A percentile compares a stretch with the other conserved stretches of the same genome.
Conservation (phyloP, 2,113 vertebrate species). For the Paracanthobrama guichenoti region DNA sequence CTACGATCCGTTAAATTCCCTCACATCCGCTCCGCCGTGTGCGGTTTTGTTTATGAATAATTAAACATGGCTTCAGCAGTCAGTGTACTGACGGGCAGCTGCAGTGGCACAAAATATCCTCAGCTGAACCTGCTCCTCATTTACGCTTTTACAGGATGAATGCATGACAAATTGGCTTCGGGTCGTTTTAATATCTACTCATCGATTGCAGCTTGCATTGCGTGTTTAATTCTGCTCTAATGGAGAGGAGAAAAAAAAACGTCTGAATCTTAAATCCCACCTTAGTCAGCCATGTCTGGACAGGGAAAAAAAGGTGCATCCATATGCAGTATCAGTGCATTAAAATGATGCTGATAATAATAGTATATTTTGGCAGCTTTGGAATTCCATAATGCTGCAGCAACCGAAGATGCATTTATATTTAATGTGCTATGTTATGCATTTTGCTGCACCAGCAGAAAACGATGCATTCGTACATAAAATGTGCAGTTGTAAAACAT, state of each 20-base stretch:
- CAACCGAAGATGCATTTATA: neutral
- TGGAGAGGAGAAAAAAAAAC: neutral
- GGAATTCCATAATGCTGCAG: neutral
- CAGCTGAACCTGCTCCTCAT: constrained; percentile 20
- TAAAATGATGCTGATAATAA: constrained; percentile 55
- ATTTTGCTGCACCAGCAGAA: neutral
- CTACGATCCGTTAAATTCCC: constrained; percentile 30
- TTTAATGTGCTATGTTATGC: neutral
- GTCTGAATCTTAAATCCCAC: neutral
- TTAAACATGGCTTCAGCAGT: constrained; percentile 40
- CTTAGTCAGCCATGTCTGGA: constrained; percentile 34
- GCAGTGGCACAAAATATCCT: constrained; percentile 40
- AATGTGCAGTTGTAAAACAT: neutral
- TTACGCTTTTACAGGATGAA: neutral
- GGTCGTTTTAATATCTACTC: neutral
- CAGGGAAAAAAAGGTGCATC: constrained; percentile 42
- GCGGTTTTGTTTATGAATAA: constrained; percentile 49
- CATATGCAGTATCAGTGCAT: constrained; percentile 68
- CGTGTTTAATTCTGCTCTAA: neutral
- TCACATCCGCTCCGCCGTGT: constrained; percentile 20
- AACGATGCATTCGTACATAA: neutral
- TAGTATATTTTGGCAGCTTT: no score
- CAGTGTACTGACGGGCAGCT: constrained; percentile 22
- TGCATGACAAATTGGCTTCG: neutral
- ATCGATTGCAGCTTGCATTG: neutral